Evolutionary conservation across 2,888 invertebrate species (phyloP).

Genomic region (Yponomeuta plumbellus): DNA sequence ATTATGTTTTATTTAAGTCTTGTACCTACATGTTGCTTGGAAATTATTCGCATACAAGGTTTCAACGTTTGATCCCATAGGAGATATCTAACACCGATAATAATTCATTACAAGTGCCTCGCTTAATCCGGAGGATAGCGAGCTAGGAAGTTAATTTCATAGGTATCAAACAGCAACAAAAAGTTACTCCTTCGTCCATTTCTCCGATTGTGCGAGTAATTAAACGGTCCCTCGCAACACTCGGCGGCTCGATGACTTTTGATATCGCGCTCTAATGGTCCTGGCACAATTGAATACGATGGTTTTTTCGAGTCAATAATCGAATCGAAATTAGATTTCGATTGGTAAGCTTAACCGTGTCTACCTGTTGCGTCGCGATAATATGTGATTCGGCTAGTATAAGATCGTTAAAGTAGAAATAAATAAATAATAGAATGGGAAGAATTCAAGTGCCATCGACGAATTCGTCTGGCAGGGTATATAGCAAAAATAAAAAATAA

Average conservation of each 20-base stretch:
- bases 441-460: too few relatives aligned
- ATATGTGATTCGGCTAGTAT: not conserved
- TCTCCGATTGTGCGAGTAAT: constrained; percentile 36
- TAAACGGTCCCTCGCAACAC: constrained; percentile 53
- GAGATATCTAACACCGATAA: too few relatives aligned
- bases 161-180: not conserved
- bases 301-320: constrained; percentile 57
- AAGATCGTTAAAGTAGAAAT: not conserved
- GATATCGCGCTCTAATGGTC: constrained; percentile 54
- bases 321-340: constrained; percentile 66
- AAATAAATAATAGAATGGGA: not conserved
- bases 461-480: too few relatives aligned
- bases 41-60: too few relatives aligned
- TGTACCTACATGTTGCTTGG: too few relatives aligned
- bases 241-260: constrained; percentile 56
- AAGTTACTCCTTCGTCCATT: constrained; percentile 10
- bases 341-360: constrained; percentile 43
- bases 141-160: not conserved
- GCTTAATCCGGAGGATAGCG: not conserved
- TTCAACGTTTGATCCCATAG: too few relatives aligned
- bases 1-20: too few relatives aligned
- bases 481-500: too few relatives aligned
- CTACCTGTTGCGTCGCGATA: constrained; percentile 15
- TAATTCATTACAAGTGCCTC: too few relatives aligned
- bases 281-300: constrained; percentile 59